Percentiles rank a stretch among this genome's conserved stretches.
Conservation (phyloP, 2,888 invertebrate genomes). For the Empis livida region DNA sequence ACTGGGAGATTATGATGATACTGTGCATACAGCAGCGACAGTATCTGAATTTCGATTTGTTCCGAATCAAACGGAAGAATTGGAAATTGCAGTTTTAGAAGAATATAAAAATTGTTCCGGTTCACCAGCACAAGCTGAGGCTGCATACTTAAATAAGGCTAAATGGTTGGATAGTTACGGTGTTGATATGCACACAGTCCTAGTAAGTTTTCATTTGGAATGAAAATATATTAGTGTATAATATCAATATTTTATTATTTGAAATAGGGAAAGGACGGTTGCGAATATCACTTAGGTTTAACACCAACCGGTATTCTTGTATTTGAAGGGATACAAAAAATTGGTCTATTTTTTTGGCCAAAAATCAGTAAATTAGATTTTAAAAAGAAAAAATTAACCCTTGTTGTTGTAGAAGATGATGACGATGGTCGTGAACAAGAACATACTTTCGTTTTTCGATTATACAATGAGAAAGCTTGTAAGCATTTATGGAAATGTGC, state of each 20-base stretch:
- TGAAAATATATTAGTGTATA: not conserved
- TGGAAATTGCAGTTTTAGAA: slow-evolving; percentile 89
- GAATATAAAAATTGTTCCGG: slow-evolving; percentile 79
- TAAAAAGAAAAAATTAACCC: slow-evolving; percentile 91
- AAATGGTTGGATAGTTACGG: slow-evolving; percentile 99
- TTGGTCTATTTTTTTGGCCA: slow-evolving; percentile 98
- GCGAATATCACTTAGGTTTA: slow-evolving; percentile 89
- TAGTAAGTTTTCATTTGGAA: slow-evolving; percentile 41
- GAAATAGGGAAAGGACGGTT: slow-evolving; percentile 79
- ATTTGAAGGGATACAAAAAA: slow-evolving; percentile 92
- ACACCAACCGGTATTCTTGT: slow-evolving; percentile 98
- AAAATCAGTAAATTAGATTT: slow-evolving; percentile 97
- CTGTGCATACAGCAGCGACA: slow-evolving; percentile 85
- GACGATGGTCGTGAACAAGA: slow-evolving; percentile 94
- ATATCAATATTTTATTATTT: slow-evolving; percentile 1
- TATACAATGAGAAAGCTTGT: slow-evolving; percentile 94
- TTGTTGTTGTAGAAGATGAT: slow-evolving; percentile 97
- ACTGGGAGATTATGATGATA: slow-evolving; percentile 90
- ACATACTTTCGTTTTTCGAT: slow-evolving; percentile 94
- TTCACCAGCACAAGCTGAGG: slow-evolving; percentile 91
- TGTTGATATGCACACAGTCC: slow-evolving; percentile 95
- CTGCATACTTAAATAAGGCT: slow-evolving; percentile 86
- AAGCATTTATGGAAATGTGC: slow-evolving; percentile 99
- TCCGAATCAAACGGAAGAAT: slow-evolving; percentile 89
- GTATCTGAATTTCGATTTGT: slow-evolving; percentile 98